Conservation (phyloP, 2,797 vertebrate genomes). For the Chaunax sp. region DNA sequence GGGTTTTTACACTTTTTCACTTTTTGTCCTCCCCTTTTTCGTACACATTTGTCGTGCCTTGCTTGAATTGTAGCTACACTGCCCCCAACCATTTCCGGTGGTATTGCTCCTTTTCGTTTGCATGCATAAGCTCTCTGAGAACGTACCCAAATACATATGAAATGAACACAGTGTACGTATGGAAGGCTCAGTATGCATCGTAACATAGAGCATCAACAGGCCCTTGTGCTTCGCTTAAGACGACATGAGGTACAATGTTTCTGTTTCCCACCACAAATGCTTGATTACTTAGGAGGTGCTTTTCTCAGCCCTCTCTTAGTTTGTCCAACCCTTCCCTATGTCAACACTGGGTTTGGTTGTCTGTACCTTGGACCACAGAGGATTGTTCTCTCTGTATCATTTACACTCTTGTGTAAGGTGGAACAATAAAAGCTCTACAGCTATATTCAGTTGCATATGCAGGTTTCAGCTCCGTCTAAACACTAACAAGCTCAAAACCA, state of each 20-base stretch:
- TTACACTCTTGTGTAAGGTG: constrained; percentile 32
- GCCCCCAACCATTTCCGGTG: too few relatives aligned
- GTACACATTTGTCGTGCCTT: too few relatives aligned
- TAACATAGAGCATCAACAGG: constrained; percentile 30
- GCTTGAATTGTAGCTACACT: too few relatives aligned
- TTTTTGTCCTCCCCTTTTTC: too few relatives aligned
- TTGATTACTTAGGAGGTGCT: constrained; percentile 47
- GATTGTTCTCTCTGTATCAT: constrained; percentile 40
- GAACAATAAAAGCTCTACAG: constrained; percentile 51
- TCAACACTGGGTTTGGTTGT: constrained; percentile 63
- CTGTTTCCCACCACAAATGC: constrained; percentile 54
- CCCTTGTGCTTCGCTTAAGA: constrained; percentile 28
- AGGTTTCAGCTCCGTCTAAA: constrained; percentile 15
- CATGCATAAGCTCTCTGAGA: too few relatives aligned
- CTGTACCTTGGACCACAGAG: constrained; percentile 57
- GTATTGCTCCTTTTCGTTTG: too few relatives aligned
- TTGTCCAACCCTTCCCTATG: constrained; percentile 66
- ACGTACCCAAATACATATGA: too few relatives aligned
- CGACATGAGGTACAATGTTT: constrained; percentile 44
- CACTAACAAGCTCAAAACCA: constrained; percentile 11
- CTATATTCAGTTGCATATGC: constrained; percentile 40
- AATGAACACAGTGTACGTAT: too few relatives aligned
- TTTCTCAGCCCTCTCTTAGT: constrained; percentile 38
- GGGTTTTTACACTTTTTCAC: too few relatives aligned
- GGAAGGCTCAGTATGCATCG: too few relatives aligned